phyloP scores from a whole-genome alignment of 2,113 vertebrate genomes.

The Promerops cafer region DNA sequence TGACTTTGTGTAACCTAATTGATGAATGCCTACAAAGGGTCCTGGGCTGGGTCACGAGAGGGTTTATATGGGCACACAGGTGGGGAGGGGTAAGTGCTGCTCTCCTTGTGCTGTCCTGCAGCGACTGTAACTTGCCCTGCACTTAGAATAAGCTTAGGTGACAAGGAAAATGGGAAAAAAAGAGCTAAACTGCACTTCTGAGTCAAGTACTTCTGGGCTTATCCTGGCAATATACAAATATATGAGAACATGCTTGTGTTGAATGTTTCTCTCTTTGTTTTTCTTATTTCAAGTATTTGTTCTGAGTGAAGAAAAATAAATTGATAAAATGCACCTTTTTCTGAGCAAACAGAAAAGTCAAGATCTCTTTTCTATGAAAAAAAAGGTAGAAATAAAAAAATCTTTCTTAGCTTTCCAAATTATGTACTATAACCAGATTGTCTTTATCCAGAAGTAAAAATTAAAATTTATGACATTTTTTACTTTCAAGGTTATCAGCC shows the following conservation, averaged over 20 bases:
- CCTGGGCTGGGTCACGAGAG: background rate
- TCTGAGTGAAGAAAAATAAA: background rate
- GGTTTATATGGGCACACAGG: background rate
- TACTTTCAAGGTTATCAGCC: background rate
- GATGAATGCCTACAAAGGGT: background rate
- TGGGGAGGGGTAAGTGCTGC: background rate
- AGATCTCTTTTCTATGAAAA: background rate
- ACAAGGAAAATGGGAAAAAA: background rate
- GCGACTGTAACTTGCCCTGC: background rate
- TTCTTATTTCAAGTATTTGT: background rate
- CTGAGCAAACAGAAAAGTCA: background rate
- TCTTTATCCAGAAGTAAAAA: background rate
- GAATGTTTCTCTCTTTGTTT: background rate
- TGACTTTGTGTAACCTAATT: background rate
- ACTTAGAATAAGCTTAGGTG: background rate
- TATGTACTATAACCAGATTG: background rate
- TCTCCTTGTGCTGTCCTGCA: background rate
- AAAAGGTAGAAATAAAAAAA: background rate
- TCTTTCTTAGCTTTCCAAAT: background rate
- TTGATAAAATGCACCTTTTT: background rate
- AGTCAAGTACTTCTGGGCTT: background rate
- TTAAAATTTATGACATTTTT: background rate
- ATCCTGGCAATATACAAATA: background rate
- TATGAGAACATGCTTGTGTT: background rate
- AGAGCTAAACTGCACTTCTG: background rate